Evolutionary conservation across 2,797 vertebrate genomes (phyloP).

Genomic region (Lacerta bilineata): DNA sequence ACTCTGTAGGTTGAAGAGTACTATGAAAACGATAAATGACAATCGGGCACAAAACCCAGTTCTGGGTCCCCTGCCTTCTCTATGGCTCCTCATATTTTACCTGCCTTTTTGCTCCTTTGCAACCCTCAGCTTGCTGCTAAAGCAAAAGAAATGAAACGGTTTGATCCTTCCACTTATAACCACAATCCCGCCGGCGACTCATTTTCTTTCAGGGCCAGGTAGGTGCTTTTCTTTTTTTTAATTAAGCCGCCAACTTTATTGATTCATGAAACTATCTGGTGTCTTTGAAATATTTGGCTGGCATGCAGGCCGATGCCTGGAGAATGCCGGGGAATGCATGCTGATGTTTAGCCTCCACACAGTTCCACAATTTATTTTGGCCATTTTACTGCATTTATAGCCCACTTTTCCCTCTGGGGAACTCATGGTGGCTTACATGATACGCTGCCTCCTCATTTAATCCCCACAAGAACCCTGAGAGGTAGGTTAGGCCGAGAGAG

Average conservation of each 20-base stretch:
- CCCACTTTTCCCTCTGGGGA: no score
- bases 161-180: constrained; percentile 23
- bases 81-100: not conserved
- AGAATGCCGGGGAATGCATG: not conserved
- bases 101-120: not conserved
- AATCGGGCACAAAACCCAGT: not conserved
- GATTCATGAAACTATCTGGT: constrained; percentile 12
- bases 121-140: not conserved
- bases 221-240: not conserved
- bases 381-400: no score
- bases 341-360: not conserved
- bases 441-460: no score
- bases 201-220: not conserved
- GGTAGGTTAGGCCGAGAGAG: no score
- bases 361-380: not conserved
- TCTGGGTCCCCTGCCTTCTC: not conserved
- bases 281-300: constrained; percentile 11
- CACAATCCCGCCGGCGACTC: not conserved
- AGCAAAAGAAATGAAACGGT: not conserved
- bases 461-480: no score
- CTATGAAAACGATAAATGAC: constrained; percentile 6
- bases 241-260: constrained; percentile 6
- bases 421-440: no score
- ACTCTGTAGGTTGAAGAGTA: not conserved
- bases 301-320: not conserved